Base-by-base conservation (phyloP, 2,113 vertebrate genomes). In the Empidonax alnorum region DNA sequence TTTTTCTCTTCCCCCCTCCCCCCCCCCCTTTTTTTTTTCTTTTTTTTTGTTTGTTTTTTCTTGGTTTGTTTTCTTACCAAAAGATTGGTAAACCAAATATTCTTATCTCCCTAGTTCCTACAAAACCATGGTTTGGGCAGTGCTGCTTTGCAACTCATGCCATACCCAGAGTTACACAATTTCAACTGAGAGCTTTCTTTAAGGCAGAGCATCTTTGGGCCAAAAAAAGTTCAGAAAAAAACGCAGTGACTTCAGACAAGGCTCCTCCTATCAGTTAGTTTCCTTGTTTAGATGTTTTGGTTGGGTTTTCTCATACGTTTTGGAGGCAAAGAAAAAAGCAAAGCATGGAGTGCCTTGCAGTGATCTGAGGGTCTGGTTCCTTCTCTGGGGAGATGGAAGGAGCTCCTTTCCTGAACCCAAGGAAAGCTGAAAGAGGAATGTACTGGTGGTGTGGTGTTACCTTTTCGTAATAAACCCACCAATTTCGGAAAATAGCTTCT, bases 101-200 rank as follows among this genome's bases (percentile, higher is more conserved):
- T 94, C 77, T 59, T 78, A 78, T n/a, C 65, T 90, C 62, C 59
- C 20, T 49, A 15, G 28, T 62, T 93, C 52, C 18, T 80, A 61
- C 53, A 92, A 62, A 65, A 19, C 46, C 47, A 28, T 15, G 44
- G 3, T n/a, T 67, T 85, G 67, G 55, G 75, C 62, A 30, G 71
- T 3, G 27, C 84, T 73, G 59, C 84, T 52, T 62, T 20, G 87
- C 82, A 73, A 65, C 37, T 67, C 0, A 0, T 12, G 65, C 49
- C 39, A 14, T 77, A 81, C 50, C 47, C 71, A 58, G 59, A 85
- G 28, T 86, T 58, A 74, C n/a, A 11, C 7, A 17, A 39, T 89
- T 92, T 82, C 81, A 84, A 2, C 41, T 58, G 92, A 96, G 88
- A 97, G 86, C 65, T 95, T 96, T 95, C 93, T 93, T 86, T 42